These are phyloP conservation scores for Okamejei kenojei DNA, from an alignment of 2,797 vertebrate species.

Conservation along the genomic window DNA sequence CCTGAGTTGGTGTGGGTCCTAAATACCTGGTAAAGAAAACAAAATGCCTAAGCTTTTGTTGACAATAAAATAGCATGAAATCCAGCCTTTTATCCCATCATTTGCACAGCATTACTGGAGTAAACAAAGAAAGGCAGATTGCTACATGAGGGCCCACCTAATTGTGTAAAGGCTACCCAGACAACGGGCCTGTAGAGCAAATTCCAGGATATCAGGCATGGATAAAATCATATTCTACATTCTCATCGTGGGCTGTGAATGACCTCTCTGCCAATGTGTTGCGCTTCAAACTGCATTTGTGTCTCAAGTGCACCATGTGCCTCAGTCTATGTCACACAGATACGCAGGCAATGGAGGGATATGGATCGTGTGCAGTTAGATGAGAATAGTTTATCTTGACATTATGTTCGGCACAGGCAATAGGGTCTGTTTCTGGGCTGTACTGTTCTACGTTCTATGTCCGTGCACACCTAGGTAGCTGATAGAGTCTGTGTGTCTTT, in stretches of 20 bases:
- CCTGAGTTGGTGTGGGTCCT: conserved; percentile 51
- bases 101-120: conserved; percentile 47
- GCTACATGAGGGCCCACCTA: conserved; percentile 47
- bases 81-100: conserved; percentile 46
- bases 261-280: not conserved
- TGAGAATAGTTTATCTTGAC: no score
- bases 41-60: conserved; percentile 45
- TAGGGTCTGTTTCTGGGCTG: no score
- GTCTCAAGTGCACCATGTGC: not conserved
- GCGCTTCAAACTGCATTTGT: no score
- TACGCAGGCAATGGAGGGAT: no score
- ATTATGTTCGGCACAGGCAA: no score
- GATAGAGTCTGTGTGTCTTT: no score
- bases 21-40: conserved; percentile 51
- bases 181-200: conserved; percentile 34
- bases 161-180: conserved; percentile 39
- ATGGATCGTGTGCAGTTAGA: no score
- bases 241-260: not conserved
- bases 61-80: conserved; percentile 45
- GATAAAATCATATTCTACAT: not conserved
- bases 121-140: conserved; percentile 44
- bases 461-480: no score
- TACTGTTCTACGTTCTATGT: no score
- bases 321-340: no score
- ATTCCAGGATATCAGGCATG: not conserved